Evolutionary conservation across 64 coral and sea anemone genomes (phyloP).

Genomic region (Porites australiensis): DNA sequence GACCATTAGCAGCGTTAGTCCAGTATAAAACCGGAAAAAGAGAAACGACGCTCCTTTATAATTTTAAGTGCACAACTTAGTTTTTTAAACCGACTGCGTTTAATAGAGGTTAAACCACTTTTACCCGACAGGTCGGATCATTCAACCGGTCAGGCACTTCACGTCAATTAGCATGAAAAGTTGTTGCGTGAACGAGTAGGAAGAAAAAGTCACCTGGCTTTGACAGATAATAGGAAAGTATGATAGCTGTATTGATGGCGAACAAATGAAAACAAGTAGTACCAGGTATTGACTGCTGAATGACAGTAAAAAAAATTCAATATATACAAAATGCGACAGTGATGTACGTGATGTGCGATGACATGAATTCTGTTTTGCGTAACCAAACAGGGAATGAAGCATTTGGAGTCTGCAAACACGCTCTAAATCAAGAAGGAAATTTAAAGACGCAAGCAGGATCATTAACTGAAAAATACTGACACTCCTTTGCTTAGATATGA

Average conservation of each 20-base stretch:
- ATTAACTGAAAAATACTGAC: background rate
- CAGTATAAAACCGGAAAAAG: conserved; percentile 53
- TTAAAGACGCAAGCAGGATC: background rate
- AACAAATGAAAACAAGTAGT: no score
- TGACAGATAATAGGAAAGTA: background rate
- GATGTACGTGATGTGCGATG: background rate
- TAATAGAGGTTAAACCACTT: conserved; percentile 22
- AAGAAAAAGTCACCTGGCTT: conserved; percentile 23
- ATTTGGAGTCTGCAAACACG: background rate
- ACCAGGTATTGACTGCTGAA: no score
- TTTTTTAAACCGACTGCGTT: background rate
- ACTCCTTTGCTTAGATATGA: background rate
- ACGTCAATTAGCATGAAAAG: background rate
- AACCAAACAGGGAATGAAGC: background rate
- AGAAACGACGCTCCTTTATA: conserved; percentile 25
- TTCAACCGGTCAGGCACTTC: background rate
- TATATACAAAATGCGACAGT: background rate
- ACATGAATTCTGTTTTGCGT: background rate
- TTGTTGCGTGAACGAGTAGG: background rate
- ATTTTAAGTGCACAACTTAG: conserved; percentile 32
- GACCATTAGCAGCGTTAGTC: background rate
- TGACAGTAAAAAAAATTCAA: no score
- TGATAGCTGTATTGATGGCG: no score
- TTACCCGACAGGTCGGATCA: background rate
- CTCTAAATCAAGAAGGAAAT: background rate